Conservation (phyloP, 2,113 vertebrate genomes). For the Chaetodon auriga region DNA sequence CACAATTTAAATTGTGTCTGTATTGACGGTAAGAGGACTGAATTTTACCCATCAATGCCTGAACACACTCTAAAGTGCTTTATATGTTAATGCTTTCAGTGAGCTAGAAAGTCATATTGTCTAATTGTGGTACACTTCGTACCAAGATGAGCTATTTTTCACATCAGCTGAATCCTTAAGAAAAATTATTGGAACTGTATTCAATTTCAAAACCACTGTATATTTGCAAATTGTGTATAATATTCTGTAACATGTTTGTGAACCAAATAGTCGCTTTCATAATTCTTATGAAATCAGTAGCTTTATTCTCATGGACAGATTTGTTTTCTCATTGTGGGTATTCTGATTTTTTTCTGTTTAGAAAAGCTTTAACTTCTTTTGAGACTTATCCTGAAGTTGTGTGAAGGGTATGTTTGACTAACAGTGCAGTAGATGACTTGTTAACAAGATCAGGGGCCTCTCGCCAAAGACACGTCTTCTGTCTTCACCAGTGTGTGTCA, state of each 20-base stretch:
- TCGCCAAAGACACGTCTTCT: constrained; percentile 73
- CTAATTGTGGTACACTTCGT: constrained; percentile 63
- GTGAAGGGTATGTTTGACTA: constrained; percentile 66
- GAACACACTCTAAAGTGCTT: constrained; percentile 63
- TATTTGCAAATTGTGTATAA: constrained; percentile 62
- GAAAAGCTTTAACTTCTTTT: constrained; percentile 30
- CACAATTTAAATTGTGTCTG: constrained; percentile 34
- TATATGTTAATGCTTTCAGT: constrained; percentile 48
- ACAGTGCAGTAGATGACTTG: constrained; percentile 41
- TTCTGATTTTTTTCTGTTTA: constrained; percentile 47
- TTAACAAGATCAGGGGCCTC: constrained; percentile 66
- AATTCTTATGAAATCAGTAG: constrained; percentile 63
- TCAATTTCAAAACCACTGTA: constrained; percentile 69
- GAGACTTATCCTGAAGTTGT: constrained; percentile 46
- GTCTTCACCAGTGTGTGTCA: constrained; percentile 51
- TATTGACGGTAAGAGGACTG: constrained; percentile 23
- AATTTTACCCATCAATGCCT: constrained; percentile 39
- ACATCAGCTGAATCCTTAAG: constrained; percentile 52
- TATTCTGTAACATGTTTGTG: constrained; percentile 57
- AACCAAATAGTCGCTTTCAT: constrained; percentile 70
- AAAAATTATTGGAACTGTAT: constrained; percentile 30
- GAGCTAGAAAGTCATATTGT: constrained; percentile 40
- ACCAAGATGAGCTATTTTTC: constrained; percentile 69
- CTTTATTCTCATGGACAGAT: constrained; percentile 53
- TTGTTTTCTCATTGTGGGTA: constrained; percentile 47